phyloP scores from a whole-genome alignment of 1,140 invertebrate genomes.

The Hylaeus volcanicus region DNA sequence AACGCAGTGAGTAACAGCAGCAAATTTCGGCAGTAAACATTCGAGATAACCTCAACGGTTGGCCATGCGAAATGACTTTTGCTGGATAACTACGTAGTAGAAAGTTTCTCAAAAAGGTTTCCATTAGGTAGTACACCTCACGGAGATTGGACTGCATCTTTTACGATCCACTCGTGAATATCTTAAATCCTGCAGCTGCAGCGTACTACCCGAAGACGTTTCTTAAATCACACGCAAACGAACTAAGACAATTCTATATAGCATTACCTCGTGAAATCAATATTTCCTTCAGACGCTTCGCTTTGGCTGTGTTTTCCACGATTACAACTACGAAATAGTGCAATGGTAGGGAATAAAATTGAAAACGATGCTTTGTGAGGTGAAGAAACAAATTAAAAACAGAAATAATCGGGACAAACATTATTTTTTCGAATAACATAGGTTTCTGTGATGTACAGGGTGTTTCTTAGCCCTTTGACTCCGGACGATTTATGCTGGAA shows the following conservation, averaged over 20 bases:
- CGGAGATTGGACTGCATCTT: constrained; percentile 68
- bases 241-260: constrained; percentile 4
- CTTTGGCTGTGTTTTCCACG: neutral
- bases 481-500: no score
- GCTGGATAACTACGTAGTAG: constrained; percentile 24
- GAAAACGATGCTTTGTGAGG: no score
- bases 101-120: constrained; percentile 52
- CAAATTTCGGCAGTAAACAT: constrained; percentile 39
- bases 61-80: constrained; percentile 33
- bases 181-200: constrained; percentile 51
- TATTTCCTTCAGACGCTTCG: neutral
- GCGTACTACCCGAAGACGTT: constrained; percentile 9
- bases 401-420: no score
- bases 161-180: constrained; percentile 68
- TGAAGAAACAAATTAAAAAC: no score
- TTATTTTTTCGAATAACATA: no score
- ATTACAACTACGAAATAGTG: neutral
- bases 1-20: neutral
- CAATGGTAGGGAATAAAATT: neutral
- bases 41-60: constrained; percentile 40
- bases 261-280: constrained; percentile 1
- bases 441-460: no score
- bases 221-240: constrained; percentile 13
- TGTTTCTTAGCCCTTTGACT: no score
- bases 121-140: constrained; percentile 52